Evolutionary conservation across 2,113 vertebrate genomes (phyloP), one percentile per base, ranked within the genome.

Genomic region (Leptodactylus fuscus): DNA sequence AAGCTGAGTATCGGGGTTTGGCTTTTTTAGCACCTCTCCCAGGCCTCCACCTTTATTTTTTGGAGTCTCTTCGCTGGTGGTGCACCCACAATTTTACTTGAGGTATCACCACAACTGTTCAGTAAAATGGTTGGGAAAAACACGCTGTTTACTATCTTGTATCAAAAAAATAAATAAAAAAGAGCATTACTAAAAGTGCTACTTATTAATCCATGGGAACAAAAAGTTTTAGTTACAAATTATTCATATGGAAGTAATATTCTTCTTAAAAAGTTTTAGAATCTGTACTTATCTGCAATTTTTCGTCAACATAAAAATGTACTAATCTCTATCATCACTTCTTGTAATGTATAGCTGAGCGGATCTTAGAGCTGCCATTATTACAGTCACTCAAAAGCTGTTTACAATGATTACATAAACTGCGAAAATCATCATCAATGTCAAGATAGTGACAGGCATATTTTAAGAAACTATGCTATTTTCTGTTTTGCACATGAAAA

Each of bases 311-410:
- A 36, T 49, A 27, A 69, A 79, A 70, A 78, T 67, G 75, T 44
- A 77, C 75, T 80, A 79, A 85, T 85, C 60, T 27, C 60, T 55
- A 36, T 80, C 48, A 78, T 55, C 46, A 41, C 27, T 76, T 10
- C 73, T 36, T 62, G 27, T 79, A 85, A 79, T 69, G 62, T 80
- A 85, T 79, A 85, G 51, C 53, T 58, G 75, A 85, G 27, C 62
- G 46, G 76, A 79, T 80, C 75, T 85, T 71, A 67, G n/a, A 85
- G 38, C 46, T 80, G 65, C 34, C 36, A 75, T 85, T 85, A 85
- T 85, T 85, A 85, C 27, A 85, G 83, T 79, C 83, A 80, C 83
- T 85, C 75, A 85, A 71, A 55, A 80, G 9, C 60, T 79, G 83
- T 85, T 79, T 85, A 79, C 75, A 79, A 69, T 58, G 83, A 77